Evolutionary conservation across 1,140 invertebrate genomes (phyloP), one percentile per base, ranked within the genome.

Genomic region (honey bee (Apis mellifera)): DNA sequence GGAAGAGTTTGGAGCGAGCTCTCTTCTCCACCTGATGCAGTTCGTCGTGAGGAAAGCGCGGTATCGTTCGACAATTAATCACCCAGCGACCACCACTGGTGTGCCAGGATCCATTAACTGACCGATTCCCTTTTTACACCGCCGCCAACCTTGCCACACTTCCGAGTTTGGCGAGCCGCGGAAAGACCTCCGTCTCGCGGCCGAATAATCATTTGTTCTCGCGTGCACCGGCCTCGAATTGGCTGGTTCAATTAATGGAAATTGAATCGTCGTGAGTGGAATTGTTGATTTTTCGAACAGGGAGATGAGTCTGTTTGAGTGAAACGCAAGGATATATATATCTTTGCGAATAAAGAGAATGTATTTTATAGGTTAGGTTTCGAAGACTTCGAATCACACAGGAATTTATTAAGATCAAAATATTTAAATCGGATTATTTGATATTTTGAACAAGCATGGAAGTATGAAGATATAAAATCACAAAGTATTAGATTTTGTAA

Each of bases 11-110:
- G 7, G 5, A 2, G 7, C 48, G n/a, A n/a, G 9, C 17, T 42
- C 17, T 42, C n/a, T 48, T 59, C 48, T 26, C 77, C n/a, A 23
- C n/a, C 48, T 17, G 52, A n/a, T 23, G 26, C 19, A 26, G 59
- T 50, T n/a, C n/a, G 42, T 60, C 4, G 32, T 60, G 2, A 79
- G 62, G 69, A 66, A 19, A 68, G 65, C 71, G 48, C 52, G 72
- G 82, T 81, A 48, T 65, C 59, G 82, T 77, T 85, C 76, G 79
- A 86, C 81, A 81, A 90, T 90, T 90, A 89, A 89, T 89, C 86
- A 89, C 86, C 75, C 84, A 65, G 81, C 86, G 81, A 89, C 86
- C 69, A 69, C 82, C 79, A 3, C 2, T 32, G 70, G 80, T 71
- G 32, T 87, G 85, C 77, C 80, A 42, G 65, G 59, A 32, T 68